Conservation (phyloP, 2,113 vertebrate genomes). For the Martes martes region DNA sequence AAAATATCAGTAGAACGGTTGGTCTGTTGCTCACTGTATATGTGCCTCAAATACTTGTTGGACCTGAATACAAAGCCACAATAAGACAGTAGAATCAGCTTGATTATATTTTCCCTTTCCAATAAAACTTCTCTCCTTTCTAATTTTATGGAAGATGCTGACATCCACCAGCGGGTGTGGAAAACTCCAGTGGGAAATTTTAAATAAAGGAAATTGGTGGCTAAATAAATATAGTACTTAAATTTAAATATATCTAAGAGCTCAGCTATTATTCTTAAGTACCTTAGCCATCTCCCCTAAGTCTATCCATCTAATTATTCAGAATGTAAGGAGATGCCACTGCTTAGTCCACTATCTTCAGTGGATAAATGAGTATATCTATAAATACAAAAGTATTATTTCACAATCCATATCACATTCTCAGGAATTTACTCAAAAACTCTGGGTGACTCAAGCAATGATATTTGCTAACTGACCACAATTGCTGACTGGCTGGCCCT, state of each 20-base stretch:
- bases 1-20: not conserved
- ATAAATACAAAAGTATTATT: not conserved
- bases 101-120: not conserved
- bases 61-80: not conserved
- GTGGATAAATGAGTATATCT: not conserved
- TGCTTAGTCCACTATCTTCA: not conserved
- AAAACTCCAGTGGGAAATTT: not conserved
- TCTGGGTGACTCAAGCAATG: not conserved
- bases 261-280: not conserved
- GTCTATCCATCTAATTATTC: not conserved
- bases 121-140: not conserved
- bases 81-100: not conserved
- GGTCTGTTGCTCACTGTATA: not conserved
- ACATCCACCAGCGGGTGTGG: not conserved
- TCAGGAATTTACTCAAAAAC: not conserved
- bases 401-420: not conserved
- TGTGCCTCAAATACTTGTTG: not conserved
- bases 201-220: not conserved
- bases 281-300: not conserved
- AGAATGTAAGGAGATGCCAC: not conserved
- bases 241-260: not conserved
- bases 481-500: not conserved
- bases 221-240: not conserved
- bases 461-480: not conserved
- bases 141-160: not conserved